Percentiles rank a stretch among this genome's conserved stretches.
phyloP scores from a whole-genome alignment of 2,113 vertebrate genomes.

The Seriola aureovittata region DNA sequence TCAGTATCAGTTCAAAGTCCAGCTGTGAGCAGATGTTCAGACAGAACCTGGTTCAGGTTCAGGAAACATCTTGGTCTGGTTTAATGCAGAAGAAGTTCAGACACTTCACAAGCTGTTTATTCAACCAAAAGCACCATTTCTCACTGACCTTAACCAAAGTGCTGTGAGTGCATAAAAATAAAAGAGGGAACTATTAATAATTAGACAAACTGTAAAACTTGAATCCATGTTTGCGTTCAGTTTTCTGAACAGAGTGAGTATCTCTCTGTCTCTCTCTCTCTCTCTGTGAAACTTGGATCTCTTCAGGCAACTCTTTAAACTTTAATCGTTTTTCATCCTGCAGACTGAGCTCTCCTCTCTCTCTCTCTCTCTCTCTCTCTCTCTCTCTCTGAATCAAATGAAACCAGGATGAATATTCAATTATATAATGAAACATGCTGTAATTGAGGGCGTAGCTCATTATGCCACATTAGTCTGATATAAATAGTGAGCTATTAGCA shows the following conservation, averaged over 20 bases:
- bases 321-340: slow-evolving; percentile 27
- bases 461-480: slow-evolving; percentile 64
- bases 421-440: slow-evolving; percentile 48
- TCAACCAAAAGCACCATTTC: too few species aligned
- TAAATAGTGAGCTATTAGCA: slow-evolving; percentile 67
- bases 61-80: too few species aligned
- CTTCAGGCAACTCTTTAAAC: slow-evolving; percentile 27
- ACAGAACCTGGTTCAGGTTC: too few species aligned
- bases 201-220: not conserved
- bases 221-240: not conserved
- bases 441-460: slow-evolving; percentile 60
- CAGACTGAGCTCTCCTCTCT: slow-evolving; percentile 21
- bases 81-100: too few species aligned
- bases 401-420: slow-evolving; percentile 41
- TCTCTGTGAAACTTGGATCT: slow-evolving; percentile 30
- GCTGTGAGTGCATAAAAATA: too few species aligned
- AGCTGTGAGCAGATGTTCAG: too few species aligned
- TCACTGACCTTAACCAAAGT: too few species aligned
- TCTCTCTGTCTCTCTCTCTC: not conserved
- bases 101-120: too few species aligned
- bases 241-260: not conserved
- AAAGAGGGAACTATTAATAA: too few species aligned
- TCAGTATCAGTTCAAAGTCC: too few species aligned
- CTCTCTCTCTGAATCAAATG: slow-evolving; percentile 29
- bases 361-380: not conserved